phyloP scores from a whole-genome alignment of 2,113 vertebrate species.

The Bambusicola thoracicus region DNA sequence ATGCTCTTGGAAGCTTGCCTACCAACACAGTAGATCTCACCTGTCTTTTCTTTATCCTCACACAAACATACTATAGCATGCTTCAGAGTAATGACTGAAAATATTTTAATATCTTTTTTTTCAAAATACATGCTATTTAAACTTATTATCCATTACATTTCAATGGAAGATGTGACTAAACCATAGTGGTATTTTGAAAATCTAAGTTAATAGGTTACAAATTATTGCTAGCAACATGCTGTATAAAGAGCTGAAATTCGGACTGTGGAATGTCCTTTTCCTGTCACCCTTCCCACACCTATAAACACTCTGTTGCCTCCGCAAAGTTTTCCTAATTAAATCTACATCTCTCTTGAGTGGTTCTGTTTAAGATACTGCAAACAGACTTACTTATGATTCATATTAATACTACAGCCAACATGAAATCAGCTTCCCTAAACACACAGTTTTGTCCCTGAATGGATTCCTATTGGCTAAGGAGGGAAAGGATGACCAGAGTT shows the following conservation, averaged over 20 bases:
- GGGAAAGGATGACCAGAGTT: not conserved
- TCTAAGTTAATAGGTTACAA: not conserved
- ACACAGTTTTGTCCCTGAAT: not conserved
- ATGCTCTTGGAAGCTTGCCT: slow-evolving; percentile 50
- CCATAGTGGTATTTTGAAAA: slow-evolving; percentile 11
- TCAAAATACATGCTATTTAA: not conserved
- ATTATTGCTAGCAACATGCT: not conserved
- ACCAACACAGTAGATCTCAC: slow-evolving; percentile 40
- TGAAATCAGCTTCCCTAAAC: not conserved
- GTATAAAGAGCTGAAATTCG: not conserved
- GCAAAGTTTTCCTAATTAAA: not conserved
- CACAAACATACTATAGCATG: not conserved
- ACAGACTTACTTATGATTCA: not conserved
- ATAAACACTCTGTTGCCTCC: not conserved
- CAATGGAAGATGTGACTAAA: not conserved
- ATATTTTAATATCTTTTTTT: not conserved
- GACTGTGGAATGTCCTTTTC: not conserved
- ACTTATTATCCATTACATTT: not conserved
- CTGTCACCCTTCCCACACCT: not conserved
- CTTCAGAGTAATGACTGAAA: slow-evolving; percentile 14
- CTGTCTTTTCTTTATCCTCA: slow-evolving; percentile 34
- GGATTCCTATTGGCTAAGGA: not conserved
- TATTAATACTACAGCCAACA: not conserved
- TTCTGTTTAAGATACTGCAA: not conserved
- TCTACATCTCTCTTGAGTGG: not conserved